A percentile compares a stretch with the other conserved stretches of the same genome.
Conservation (phyloP, 2,113 vertebrate species). For the Bos taurus region DNA sequence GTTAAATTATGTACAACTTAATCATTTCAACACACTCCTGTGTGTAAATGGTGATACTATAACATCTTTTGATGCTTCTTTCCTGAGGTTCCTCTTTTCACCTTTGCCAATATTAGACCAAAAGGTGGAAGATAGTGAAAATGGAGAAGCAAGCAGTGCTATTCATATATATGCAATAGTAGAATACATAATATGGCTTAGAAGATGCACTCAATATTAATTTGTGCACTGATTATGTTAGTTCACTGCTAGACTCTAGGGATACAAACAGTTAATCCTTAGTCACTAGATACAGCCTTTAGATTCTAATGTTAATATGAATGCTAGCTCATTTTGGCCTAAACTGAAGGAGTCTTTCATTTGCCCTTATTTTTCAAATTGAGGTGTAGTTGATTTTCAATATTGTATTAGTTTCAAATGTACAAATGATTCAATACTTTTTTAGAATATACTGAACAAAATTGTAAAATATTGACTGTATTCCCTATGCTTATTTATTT, state of each 20-base stretch:
- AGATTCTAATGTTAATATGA: background rate
- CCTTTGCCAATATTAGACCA: background rate
- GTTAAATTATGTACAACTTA: background rate
- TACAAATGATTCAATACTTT: background rate
- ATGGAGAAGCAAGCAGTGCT: background rate
- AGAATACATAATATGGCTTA: background rate
- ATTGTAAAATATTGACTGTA: background rate
- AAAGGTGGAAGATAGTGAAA: background rate
- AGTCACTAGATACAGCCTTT: background rate
- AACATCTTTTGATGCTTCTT: background rate
- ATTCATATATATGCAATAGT: background rate
- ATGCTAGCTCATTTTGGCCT: background rate
- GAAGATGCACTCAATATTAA: background rate
- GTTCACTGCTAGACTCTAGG: background rate
- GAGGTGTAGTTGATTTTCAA: background rate
- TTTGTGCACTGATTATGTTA: background rate
- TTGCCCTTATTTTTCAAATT: background rate
- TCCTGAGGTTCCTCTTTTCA: background rate
- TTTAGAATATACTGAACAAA: background rate
- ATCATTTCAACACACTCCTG: background rate
- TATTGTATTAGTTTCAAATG: background rate
- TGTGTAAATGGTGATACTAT: too few species aligned
- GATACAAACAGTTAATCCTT: background rate
- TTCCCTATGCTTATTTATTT: background rate
- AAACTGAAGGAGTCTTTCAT: background rate